Percentiles rank a stretch among this genome's conserved stretches.
phyloP scores from a whole-genome alignment of 2,113 vertebrate species.

The Vicugna pacos region DNA sequence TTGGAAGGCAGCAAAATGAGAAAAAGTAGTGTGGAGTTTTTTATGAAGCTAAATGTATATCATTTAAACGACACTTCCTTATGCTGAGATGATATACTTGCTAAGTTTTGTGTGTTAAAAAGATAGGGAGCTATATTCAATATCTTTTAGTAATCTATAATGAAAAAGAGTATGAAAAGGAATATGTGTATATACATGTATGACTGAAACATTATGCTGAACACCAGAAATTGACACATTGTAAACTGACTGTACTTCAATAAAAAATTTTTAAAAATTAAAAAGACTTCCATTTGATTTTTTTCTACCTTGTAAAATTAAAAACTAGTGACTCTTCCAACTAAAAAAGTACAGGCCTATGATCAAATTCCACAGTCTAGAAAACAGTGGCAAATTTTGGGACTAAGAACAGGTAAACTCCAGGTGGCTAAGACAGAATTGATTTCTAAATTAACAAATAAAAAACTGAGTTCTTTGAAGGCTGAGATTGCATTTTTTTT shows the following conservation, averaged over 20 bases:
- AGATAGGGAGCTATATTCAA: background rate
- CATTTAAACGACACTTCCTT: conserved; percentile 8
- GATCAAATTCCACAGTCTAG: conserved; percentile 18
- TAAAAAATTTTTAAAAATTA: too few relatives aligned
- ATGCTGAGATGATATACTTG: background rate
- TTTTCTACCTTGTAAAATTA: conserved; percentile 1
- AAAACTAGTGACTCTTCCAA: background rate
- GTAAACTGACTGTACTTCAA: too few relatives aligned
- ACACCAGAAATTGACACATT: too few relatives aligned
- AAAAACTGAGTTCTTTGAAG: background rate
- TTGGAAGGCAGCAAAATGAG: background rate
- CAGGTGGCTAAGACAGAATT: conserved; percentile 1
- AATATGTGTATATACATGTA: too few relatives aligned
- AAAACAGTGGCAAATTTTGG: conserved; percentile 5
- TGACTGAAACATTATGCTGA: too few relatives aligned
- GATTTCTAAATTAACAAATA: conserved; percentile 12
- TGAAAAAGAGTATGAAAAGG: too few relatives aligned
- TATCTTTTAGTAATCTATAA: too few relatives aligned
- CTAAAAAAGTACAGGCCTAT: background rate
- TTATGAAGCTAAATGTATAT: conserved; percentile 36
- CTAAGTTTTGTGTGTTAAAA: background rate
- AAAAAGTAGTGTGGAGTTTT: background rate
- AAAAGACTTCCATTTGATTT: background rate
- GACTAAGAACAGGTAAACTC: background rate
- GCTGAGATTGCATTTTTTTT: background rate